phyloP scores from a whole-genome alignment of 2,888 invertebrate genomes.

The Andrena chrysosceles region DNA sequence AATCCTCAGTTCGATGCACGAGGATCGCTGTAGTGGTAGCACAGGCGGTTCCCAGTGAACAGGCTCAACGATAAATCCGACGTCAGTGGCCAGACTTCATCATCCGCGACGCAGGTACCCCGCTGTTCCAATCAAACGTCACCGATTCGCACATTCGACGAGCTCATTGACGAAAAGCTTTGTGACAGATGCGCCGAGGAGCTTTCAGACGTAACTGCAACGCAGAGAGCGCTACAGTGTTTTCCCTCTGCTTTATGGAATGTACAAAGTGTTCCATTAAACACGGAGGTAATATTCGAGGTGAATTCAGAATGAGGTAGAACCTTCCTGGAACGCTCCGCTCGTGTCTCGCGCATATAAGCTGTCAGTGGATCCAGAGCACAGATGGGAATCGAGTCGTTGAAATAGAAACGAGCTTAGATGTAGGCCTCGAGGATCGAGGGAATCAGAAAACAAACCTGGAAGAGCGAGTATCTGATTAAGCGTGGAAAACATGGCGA shows the following conservation, averaged over 20 bases:
- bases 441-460: constrained; percentile 24
- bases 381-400: constrained; percentile 54
- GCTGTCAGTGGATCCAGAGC: constrained; percentile 34
- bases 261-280: constrained; percentile 24
- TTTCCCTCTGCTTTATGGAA: constrained; percentile 44
- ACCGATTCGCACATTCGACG: constrained; percentile 58
- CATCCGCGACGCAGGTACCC: constrained; percentile 17
- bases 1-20: background rate
- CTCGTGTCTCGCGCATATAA: background rate
- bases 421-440: constrained; percentile 50
- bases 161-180: constrained; percentile 52
- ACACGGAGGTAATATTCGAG: background rate
- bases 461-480: constrained; percentile 42
- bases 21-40: background rate
- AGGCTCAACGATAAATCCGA: constrained; percentile 35
- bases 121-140: constrained; percentile 64
- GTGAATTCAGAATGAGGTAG: background rate
- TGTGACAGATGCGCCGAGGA: constrained; percentile 60
- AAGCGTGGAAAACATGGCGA: constrained; percentile 3
- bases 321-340: background rate
- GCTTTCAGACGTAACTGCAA: constrained; percentile 51
- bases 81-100: constrained; percentile 39
- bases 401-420: constrained; percentile 35
- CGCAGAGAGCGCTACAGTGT: constrained; percentile 48
- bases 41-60: background rate